Percentiles rank a stretch among this genome's conserved stretches.
Conservation (phyloP, 2,888 invertebrate species). For the Lepidocyrtinus sp. region DNA sequence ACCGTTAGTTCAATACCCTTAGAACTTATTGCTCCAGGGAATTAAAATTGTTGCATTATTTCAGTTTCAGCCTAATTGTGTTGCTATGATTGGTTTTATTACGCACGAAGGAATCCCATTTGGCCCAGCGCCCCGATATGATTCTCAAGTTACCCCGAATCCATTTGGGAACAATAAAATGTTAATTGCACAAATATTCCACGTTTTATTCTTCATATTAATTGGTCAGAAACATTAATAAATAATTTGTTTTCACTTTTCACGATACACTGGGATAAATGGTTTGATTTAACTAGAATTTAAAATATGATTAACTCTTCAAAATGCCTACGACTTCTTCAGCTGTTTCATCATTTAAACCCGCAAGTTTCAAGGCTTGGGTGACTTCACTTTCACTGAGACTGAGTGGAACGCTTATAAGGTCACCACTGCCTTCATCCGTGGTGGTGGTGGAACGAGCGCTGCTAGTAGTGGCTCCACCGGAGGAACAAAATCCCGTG, state of each 20-base stretch:
- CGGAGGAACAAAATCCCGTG: constrained; percentile 32
- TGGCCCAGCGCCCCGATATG: too few species aligned
- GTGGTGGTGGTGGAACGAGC: constrained; percentile 28
- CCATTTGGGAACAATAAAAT: too few species aligned
- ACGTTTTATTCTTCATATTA: background rate
- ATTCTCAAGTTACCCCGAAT: too few species aligned
- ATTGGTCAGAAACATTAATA: background rate
- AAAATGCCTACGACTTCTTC: constrained; percentile 54
- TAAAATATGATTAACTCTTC: constrained; percentile 29
- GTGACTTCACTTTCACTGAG: constrained; percentile 56
- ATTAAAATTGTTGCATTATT: too few species aligned
- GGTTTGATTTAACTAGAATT: background rate
- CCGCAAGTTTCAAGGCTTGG: constrained; percentile 47
- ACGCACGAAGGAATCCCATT: too few species aligned
- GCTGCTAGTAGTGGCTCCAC: constrained; percentile 31
- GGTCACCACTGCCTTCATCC: constrained; percentile 41
- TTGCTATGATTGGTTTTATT: too few species aligned
- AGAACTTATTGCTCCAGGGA: too few species aligned
- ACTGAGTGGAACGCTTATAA: constrained; percentile 33
- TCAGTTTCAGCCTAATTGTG: too few species aligned
- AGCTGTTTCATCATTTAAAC: constrained; percentile 55
- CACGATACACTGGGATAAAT: background rate
- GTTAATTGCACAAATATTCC: background rate
- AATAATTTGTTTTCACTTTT: constrained; percentile 9
- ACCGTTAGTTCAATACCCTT: too few species aligned